phyloP scores from a whole-genome alignment of 2,888 invertebrate species.

The Nudaria mundana region DNA sequence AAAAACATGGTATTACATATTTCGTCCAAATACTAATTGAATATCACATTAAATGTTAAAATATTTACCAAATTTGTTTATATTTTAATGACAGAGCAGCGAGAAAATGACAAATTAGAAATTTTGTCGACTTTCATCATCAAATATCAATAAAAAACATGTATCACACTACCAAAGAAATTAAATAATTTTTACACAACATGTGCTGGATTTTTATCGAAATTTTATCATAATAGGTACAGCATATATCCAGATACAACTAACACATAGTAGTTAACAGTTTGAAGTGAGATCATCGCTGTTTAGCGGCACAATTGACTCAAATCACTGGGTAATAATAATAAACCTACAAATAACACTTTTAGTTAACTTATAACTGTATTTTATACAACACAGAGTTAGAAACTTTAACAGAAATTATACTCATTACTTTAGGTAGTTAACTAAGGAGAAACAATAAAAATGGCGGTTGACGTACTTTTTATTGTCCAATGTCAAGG shows the following conservation, averaged over 20 bases:
- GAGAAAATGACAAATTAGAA: no score
- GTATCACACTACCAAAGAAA: conserved; percentile 41
- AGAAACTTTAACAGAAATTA: conserved; percentile 49
- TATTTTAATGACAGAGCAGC: no score
- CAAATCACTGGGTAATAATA: conserved; percentile 69
- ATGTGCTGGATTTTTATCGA: conserved; percentile 47
- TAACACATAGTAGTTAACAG: conserved; percentile 56
- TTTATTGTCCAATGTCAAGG: no score
- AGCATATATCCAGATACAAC: conserved; percentile 41
- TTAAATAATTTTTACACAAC: conserved; percentile 43
- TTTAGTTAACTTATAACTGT: conserved; percentile 47
- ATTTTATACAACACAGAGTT: conserved; percentile 45
- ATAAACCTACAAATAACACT: conserved; percentile 51
- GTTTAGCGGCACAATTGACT: conserved; percentile 67
- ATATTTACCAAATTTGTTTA: no score
- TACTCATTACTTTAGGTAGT: no score
- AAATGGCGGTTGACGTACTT: no score
- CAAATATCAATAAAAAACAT: conserved; percentile 19
- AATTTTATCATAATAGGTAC: conserved; percentile 35
- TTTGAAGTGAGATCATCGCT: conserved; percentile 71
- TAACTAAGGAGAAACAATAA: no score
- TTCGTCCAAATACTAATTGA: no score
- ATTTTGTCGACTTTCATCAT: conserved; percentile 13
- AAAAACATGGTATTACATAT: no score
- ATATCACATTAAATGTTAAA: no score